Evolutionary conservation across 2,113 vertebrate species (phyloP).

Genomic region (Psammodynastes pulverulentus): DNA sequence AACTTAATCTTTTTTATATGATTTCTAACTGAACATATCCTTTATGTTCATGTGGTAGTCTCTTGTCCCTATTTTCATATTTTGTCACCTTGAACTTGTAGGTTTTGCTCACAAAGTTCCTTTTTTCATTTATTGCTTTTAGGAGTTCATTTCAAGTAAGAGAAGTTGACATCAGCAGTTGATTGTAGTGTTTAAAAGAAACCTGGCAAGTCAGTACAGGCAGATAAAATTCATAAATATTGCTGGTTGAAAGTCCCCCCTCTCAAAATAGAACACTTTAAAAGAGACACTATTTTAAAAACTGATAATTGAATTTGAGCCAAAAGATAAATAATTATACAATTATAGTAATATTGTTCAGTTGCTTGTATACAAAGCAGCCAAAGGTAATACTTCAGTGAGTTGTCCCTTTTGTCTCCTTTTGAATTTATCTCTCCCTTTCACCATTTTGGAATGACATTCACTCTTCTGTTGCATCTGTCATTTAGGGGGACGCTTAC

Average conservation of each 20-base stretch:
- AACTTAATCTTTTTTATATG: neutral
- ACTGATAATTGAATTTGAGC: neutral
- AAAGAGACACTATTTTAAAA: neutral
- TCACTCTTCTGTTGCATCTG: neutral
- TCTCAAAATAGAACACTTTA: neutral
- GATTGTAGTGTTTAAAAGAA: neutral
- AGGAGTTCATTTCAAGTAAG: neutral
- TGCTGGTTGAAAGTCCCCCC: neutral
- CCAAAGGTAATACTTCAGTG: neutral
- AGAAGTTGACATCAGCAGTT: neutral
- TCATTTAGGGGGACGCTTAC: neutral
- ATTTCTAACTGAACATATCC: neutral
- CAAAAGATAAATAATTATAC: neutral
- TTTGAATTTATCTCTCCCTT: neutral
- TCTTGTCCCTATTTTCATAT: neutral
- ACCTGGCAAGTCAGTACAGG: neutral
- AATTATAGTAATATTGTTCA: neutral
- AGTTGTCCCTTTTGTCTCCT: neutral
- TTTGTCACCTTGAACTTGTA: neutral
- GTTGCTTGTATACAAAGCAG: neutral
- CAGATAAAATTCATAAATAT: neutral
- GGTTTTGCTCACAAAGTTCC: neutral
- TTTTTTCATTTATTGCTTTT: neutral
- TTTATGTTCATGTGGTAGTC: neutral
- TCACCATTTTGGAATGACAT: neutral